Conservation (phyloP, 2,113 vertebrate species). For the Burhinus bistriatus region DNA sequence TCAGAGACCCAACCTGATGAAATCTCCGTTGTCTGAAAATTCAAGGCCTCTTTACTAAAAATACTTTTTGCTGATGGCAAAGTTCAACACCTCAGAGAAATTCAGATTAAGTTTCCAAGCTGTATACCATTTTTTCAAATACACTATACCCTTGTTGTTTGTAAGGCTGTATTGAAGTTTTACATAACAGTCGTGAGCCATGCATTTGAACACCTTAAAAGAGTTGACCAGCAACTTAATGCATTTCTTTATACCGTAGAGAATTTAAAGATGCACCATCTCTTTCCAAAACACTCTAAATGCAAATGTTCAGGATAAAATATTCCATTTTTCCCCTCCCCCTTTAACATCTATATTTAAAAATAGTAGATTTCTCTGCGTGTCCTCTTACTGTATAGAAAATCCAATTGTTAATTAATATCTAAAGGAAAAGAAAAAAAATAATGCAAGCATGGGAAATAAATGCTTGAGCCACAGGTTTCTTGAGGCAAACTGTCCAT, state of each 20-base stretch:
- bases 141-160: conserved; percentile 72
- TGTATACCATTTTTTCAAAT: conserved; percentile 60
- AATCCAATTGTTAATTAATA: not conserved
- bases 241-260: conserved; percentile 35
- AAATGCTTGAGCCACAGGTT: not conserved
- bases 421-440: not conserved
- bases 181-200: conserved; percentile 91
- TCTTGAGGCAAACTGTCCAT: not conserved
- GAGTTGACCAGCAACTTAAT: conserved; percentile 86
- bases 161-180: conserved; percentile 79
- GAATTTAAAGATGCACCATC: conserved; percentile 49
- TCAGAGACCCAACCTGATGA: conserved; percentile 55
- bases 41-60: conserved; percentile 69
- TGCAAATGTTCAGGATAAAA: conserved; percentile 30
- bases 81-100: conserved; percentile 75
- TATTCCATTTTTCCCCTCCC: not conserved
- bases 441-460: not conserved
- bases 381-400: conserved; percentile 3
- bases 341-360: conserved; percentile 32
- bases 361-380: conserved; percentile 19
- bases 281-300: conserved; percentile 54
- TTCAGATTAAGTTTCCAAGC: conserved; percentile 67
- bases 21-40: conserved; percentile 71
- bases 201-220: conserved; percentile 74
- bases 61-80: conserved; percentile 76